A percentile compares a stretch with the other conserved stretches of the same genome.
Evolutionary conservation across 2,888 invertebrate species (phyloP).

Genomic region (Diarsia rubi): DNA sequence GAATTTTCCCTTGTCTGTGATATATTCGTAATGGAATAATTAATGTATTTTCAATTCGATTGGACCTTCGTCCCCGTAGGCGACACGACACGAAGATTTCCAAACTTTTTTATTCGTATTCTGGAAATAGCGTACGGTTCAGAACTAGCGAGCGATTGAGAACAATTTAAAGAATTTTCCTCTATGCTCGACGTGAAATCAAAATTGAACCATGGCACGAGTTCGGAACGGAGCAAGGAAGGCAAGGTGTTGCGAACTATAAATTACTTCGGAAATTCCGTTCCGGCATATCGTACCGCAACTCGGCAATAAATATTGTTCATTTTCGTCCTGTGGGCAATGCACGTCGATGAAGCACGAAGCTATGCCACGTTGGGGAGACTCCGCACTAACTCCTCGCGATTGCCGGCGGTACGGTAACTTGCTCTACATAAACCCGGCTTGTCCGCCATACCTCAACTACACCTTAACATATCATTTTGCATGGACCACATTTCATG

Average conservation of each 20-base stretch:
- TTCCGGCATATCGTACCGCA: slow-evolving; percentile 82
- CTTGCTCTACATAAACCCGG: slow-evolving; percentile 58
- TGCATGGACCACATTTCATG: slow-evolving; percentile 88
- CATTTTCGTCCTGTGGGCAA: slow-evolving; percentile 86
- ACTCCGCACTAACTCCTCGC: slow-evolving; percentile 64
- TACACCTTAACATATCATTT: slow-evolving; percentile 89
- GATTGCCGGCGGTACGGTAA: slow-evolving; percentile 65
- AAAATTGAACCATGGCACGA: slow-evolving; percentile 65
- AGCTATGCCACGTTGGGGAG: slow-evolving; percentile 70
- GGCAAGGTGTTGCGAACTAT: slow-evolving; percentile 84
- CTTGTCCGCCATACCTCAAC: slow-evolving; percentile 72
- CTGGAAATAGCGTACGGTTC: slow-evolving; percentile 16
- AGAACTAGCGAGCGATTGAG: slow-evolving; percentile 16
- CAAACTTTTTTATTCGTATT: slow-evolving; percentile 28
- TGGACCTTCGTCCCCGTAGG: slow-evolving; percentile 47
- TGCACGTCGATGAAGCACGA: slow-evolving; percentile 79
- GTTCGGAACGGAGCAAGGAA: slow-evolving; percentile 67
- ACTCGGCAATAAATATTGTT: slow-evolving; percentile 87
- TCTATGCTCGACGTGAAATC: slow-evolving; percentile 56
- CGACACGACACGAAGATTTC: slow-evolving; percentile 19
- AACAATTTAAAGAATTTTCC: slow-evolving; percentile 59
- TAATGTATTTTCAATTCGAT: slow-evolving; percentile 69
- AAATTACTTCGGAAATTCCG: slow-evolving; percentile 87
- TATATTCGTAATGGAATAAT: slow-evolving; percentile 69
- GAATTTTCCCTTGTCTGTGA: slow-evolving; percentile 69